Evolutionary conservation across 1,140 invertebrate species (phyloP).

Genomic region (Calycopis cecrops): DNA sequence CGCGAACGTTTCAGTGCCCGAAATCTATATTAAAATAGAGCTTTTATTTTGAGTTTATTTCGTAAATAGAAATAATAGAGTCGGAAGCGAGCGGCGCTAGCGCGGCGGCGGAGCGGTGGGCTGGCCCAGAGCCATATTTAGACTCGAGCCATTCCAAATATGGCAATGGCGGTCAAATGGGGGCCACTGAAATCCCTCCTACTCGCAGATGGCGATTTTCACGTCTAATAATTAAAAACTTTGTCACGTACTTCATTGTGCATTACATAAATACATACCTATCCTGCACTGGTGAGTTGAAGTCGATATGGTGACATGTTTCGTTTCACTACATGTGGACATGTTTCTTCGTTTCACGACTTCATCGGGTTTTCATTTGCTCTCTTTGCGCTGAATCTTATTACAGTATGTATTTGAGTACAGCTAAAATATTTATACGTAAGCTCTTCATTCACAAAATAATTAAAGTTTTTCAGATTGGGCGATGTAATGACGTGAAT

Average conservation of each 20-base stretch:
- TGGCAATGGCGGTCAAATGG: conserved; percentile 82
- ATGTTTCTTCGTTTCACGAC: too few relatives aligned
- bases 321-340: background rate
- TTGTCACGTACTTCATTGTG: conserved; percentile 65
- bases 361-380: too few relatives aligned
- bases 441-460: too few relatives aligned
- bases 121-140: conserved; percentile 84
- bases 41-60: conserved; percentile 74
- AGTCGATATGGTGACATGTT: conserved; percentile 15
- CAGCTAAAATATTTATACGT: too few relatives aligned
- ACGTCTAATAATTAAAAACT: conserved; percentile 72
- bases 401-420: too few relatives aligned
- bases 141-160: conserved; percentile 83
- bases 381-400: too few relatives aligned
- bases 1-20: conserved; percentile 64
- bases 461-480: too few relatives aligned
- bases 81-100: conserved; percentile 70
- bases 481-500: too few relatives aligned
- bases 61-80: conserved; percentile 74
- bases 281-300: conserved; percentile 16
- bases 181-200: conserved; percentile 82
- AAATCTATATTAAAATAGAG: conserved; percentile 73
- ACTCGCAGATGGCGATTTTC: conserved; percentile 73
- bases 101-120: conserved; percentile 70
- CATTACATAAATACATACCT: conserved; percentile 39